A percentile compares a stretch with the other conserved stretches of the same genome.
phyloP scores from a whole-genome alignment of 1,140 invertebrate species.

The Dolichoris vasculosae region DNA sequence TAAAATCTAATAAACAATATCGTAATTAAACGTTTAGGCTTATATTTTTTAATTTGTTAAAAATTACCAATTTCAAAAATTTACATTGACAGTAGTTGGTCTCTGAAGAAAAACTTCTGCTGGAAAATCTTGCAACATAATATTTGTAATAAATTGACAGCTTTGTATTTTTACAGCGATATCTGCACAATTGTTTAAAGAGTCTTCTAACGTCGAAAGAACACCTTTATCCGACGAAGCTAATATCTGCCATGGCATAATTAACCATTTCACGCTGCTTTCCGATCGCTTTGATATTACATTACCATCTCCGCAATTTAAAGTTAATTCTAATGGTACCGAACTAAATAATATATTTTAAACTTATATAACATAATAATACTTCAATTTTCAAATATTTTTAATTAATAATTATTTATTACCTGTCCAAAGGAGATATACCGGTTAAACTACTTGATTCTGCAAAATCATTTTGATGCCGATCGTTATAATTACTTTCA shows the following conservation, averaged over 20 bases:
- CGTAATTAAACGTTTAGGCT: not conserved
- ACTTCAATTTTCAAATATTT: slow-evolving; percentile 26
- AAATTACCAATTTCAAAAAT: slow-evolving; percentile 47
- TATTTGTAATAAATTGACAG: slow-evolving; percentile 80
- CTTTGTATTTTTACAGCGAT: slow-evolving; percentile 72
- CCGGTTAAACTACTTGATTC: slow-evolving; percentile 31
- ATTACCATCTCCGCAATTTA: slow-evolving; percentile 55
- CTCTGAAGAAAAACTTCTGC: slow-evolving; percentile 82
- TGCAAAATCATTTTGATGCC: slow-evolving; percentile 25
- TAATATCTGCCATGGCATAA: slow-evolving; percentile 77
- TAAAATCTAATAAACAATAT: slow-evolving; percentile 61
- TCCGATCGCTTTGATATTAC: slow-evolving; percentile 57
- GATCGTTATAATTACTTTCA: slow-evolving; percentile 33
- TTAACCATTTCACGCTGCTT: slow-evolving; percentile 73
- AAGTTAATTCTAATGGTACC: slow-evolving; percentile 58
- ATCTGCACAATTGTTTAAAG: slow-evolving; percentile 67
- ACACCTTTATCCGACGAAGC: slow-evolving; percentile 76
- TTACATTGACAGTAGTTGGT: slow-evolving; percentile 78
- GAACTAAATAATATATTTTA: slow-evolving; percentile 55
- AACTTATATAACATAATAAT: not conserved
- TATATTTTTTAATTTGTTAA: not conserved
- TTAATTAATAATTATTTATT: slow-evolving; percentile 37
- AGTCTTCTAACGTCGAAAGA: slow-evolving; percentile 75
- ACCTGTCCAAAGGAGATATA: slow-evolving; percentile 55
- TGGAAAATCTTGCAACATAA: slow-evolving; percentile 81